Base-by-base conservation (phyloP, 1,140 invertebrate genomes). In the Drosophila rhopaloa region DNA sequence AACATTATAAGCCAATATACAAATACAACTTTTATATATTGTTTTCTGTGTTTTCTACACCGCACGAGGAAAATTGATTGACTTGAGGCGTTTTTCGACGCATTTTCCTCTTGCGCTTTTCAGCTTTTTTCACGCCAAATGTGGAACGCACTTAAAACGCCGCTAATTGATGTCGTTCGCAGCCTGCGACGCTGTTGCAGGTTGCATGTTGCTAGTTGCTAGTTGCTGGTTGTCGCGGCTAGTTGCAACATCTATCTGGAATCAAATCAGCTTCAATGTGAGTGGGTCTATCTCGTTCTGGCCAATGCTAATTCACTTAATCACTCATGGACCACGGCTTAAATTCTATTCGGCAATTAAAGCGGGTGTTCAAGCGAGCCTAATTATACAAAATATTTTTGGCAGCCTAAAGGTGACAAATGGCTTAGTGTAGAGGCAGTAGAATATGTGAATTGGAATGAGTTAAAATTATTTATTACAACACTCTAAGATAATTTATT, bases 111-210 rank as follows among this genome's bases (percentile, higher is more conserved):
- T 46, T 51, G 59, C 70, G 27, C 41, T 73, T 83, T 77, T 82
- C 61, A 71, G 66, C 66, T 75, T 63, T 83, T 81, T 85, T 89
- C 84, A 76, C 83, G 84, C 84, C 83, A 84, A 89, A 86, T 82
- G 83, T 62, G 79, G 67, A 59, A 76, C 71, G 79, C 83, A 86
- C 81, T 86, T 76, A 86, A 86, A 82, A 80, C 67, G 65, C 59
- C 72, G 83, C 83, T 88, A 89, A 88, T 88, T 88, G 83, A 88
- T 89, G 83, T 88, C 84, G 84, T 86, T 85, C 82, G 77, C 74
- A 67, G 51, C 62, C 76, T 58, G 46, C 78, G 40, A 38, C 19
- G 47, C 60, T 53, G 60, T 44, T 57, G 50, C 77, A 68, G 44
- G 72, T 76, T 61, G 51, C 62, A 55, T 11, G 74, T 60, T 63